Percentiles rank a stretch among this genome's conserved stretches.
phyloP scores from a whole-genome alignment of 2,888 invertebrate genomes.

The Tenthredo amoena region DNA sequence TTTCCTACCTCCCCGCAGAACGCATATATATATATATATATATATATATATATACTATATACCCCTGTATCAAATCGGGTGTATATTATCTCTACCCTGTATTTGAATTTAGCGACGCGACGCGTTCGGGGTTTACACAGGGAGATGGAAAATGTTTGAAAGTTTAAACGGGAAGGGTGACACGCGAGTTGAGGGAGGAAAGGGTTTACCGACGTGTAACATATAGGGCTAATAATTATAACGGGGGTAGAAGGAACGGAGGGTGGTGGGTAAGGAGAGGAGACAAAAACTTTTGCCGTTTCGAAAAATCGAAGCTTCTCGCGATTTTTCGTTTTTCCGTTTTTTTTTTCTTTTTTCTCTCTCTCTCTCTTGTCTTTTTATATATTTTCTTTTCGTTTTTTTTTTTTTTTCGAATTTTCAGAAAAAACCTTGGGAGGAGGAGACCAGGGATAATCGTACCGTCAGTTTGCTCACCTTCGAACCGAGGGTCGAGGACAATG shows the following conservation, averaged over 20 bases:
- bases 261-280: background rate
- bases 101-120: background rate
- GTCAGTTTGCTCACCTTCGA: constrained; percentile 93
- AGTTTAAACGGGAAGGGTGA: background rate
- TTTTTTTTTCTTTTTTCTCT: background rate
- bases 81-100: background rate
- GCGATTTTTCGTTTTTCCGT: too few relatives aligned
- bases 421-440: constrained; percentile 90
- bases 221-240: background rate
- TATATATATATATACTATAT: too few relatives aligned
- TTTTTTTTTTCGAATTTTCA: constrained; percentile 73
- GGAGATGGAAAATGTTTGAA: constrained; percentile 27
- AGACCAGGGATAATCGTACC: constrained; percentile 89
- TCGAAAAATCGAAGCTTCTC: too few relatives aligned
- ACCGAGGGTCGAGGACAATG: constrained; percentile 93
- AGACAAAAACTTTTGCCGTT: background rate
- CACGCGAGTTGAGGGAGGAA: background rate
- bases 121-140: background rate
- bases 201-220: background rate
- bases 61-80: background rate
- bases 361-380: background rate
- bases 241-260: background rate
- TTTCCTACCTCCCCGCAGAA: too few relatives aligned
- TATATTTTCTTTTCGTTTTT: too few relatives aligned
- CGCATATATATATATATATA: too few relatives aligned